Evolutionary conservation across 1,140 invertebrate genomes (phyloP).

Genomic region (Oryctes rhinoceros): DNA sequence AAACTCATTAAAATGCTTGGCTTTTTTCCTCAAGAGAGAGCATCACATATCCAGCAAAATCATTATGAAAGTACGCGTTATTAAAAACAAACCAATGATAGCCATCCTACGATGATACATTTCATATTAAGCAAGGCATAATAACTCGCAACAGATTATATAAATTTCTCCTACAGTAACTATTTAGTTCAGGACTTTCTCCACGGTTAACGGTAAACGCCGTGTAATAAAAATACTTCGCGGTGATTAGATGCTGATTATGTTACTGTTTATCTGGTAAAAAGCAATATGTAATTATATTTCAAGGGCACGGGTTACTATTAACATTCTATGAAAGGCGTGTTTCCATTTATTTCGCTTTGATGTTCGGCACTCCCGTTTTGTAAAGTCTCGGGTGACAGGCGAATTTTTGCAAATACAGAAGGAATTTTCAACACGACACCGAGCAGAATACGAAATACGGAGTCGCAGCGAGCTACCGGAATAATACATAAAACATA

Average conservation of each 20-base stretch:
- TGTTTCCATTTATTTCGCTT: constrained; percentile 1
- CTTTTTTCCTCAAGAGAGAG: too few relatives aligned
- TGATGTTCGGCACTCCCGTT: constrained; percentile 2
- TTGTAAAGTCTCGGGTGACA: neutral
- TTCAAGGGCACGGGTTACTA: constrained; percentile 14
- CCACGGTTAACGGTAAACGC: constrained; percentile 8
- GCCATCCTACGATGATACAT: neutral
- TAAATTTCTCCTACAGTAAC: constrained; percentile 32
- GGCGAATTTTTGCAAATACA: too few relatives aligned
- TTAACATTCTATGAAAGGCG: constrained; percentile 6
- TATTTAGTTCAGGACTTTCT: constrained; percentile 20
- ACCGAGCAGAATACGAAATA: too few relatives aligned
- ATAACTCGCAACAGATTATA: constrained; percentile 30
- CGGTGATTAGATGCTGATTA: constrained; percentile 19
- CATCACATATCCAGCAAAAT: neutral
- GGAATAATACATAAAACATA: too few relatives aligned
- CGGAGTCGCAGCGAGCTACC: too few relatives aligned
- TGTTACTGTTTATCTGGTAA: constrained; percentile 18
- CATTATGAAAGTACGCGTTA: neutral
- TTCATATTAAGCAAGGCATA: constrained; percentile 26
- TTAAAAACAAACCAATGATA: neutral
- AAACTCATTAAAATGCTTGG: neutral
- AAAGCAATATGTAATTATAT: constrained; percentile 23
- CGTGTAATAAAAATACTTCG: constrained; percentile 8
- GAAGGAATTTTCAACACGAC: too few relatives aligned